Conservation (phyloP, 2,113 vertebrate genomes). For the Baryphthengus martii region DNA sequence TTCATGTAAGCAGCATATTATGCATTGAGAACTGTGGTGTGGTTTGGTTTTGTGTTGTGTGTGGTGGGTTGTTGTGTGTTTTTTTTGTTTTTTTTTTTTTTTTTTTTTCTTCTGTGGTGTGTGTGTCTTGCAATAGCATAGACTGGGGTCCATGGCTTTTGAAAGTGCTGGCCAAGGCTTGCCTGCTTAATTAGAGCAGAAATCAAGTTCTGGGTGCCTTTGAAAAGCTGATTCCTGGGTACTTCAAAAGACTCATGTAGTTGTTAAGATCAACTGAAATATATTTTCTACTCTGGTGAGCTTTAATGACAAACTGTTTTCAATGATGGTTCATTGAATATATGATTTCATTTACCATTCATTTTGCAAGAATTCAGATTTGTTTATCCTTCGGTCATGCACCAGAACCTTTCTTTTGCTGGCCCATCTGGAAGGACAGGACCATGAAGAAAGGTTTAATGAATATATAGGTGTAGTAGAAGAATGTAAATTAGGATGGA, state of each 20-base stretch:
- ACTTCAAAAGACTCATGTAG: neutral
- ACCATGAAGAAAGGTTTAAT: neutral
- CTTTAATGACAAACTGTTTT: neutral
- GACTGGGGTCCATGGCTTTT: neutral
- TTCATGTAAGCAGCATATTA: neutral
- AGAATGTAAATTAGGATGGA: neutral
- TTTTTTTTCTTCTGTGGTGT: too few relatives aligned
- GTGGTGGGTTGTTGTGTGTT: too few relatives aligned
- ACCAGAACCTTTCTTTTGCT: neutral
- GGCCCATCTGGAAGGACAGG: neutral
- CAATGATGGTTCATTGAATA: neutral
- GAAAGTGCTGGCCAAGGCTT: neutral
- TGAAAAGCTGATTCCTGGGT: neutral
- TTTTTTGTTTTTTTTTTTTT: too few relatives aligned
- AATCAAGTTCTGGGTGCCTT: neutral
- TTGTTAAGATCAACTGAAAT: neutral
- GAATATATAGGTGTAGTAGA: neutral
- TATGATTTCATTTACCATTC: neutral
- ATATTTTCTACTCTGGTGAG: neutral
- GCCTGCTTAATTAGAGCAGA: neutral
- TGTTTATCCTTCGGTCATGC: neutral
- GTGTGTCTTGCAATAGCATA: neutral
- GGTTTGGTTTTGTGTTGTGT: neutral
- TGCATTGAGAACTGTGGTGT: neutral
- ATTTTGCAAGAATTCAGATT: neutral